Base-by-base conservation (phyloP, 2,797 vertebrate genomes). In the Chaetodon trifasciatus region DNA sequence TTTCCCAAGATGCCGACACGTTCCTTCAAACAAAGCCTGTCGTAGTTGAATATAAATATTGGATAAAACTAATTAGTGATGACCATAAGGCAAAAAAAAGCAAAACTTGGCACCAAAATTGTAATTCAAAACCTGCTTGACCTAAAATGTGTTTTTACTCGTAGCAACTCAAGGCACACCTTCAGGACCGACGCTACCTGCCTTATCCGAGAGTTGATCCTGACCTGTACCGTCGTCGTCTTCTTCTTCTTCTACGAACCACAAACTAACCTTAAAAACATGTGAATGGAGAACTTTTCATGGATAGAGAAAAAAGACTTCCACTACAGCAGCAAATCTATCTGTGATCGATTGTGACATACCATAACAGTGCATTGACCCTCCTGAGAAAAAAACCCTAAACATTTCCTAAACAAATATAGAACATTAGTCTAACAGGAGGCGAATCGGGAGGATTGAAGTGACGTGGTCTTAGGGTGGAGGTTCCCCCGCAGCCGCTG, bases 351-450 rank as follows among this genome's bases (percentile, higher is more conserved):
- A 96, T 95, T 96, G 94, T 96, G 97, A 97, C 88, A 89, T 95
- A 96, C 96, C 94, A 93, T 97, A 97, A 97, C 97, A 97, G 97
- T 97, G 97, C 96, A 96, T 97, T 94, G 96, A 97, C 97, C 94
- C 96, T 97, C 96, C 97, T 96, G 97, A 96, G 96, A 91, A 92
- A 93, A 87, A 95, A 90, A 87, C 76, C 86, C 78, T 84, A 90
- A 90, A 91, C 86, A 53, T 85, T 89, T 89, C 87, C 90, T 90
- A 92, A 94, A 93, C 86, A 92, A 90, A 88, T 57, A 88, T 58
- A 88, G 88, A 92, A 91, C 91, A 91, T 89, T 84, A 92, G 93
- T 96, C 93, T 87, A 92, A 93, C 95, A 92, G 91, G 93, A 93
- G 91, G 91, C 87, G 91, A 93, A 93, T 83, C 68, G 88, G 85